phyloP scores from a whole-genome alignment of 1,140 invertebrate species.

The Agrypnia vestita region DNA sequence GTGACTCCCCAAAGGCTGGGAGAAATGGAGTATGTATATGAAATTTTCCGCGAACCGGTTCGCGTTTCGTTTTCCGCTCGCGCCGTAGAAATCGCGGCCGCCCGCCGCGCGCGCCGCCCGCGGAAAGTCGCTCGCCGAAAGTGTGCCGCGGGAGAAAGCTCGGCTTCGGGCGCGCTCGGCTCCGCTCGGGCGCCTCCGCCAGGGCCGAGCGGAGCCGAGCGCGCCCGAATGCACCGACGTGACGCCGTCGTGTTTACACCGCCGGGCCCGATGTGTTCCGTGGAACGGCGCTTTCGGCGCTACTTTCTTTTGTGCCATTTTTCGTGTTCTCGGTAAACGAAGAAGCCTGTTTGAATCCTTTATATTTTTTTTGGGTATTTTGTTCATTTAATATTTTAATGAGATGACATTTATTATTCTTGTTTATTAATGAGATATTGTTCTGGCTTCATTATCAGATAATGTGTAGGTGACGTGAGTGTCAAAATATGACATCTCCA shows the following conservation, averaged over 20 bases:
- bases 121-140: constrained; percentile 20
- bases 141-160: constrained; percentile 31
- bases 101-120: not conserved
- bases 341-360: not conserved
- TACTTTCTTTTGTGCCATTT: constrained; percentile 18
- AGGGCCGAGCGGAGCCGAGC: not conserved
- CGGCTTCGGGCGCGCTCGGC: constrained; percentile 9
- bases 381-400: too few relatives aligned
- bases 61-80: constrained; percentile 18
- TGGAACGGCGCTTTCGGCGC: constrained; percentile 16
- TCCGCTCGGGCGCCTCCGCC: not conserved
- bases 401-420: too few relatives aligned
- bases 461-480: too few relatives aligned
- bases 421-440: too few relatives aligned
- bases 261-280: not conserved
- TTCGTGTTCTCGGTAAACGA: constrained; percentile 1
- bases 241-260: constrained; percentile 21
- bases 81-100: constrained; percentile 5
- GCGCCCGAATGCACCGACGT: constrained; percentile 23
- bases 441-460: too few relatives aligned
- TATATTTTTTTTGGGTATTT: not conserved
- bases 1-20: not conserved
- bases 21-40: not conserved
- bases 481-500: too few relatives aligned
- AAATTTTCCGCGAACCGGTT: constrained; percentile 3